phyloP scores from a whole-genome alignment of 2,797 vertebrate species.

The Lacerta agilis region DNA sequence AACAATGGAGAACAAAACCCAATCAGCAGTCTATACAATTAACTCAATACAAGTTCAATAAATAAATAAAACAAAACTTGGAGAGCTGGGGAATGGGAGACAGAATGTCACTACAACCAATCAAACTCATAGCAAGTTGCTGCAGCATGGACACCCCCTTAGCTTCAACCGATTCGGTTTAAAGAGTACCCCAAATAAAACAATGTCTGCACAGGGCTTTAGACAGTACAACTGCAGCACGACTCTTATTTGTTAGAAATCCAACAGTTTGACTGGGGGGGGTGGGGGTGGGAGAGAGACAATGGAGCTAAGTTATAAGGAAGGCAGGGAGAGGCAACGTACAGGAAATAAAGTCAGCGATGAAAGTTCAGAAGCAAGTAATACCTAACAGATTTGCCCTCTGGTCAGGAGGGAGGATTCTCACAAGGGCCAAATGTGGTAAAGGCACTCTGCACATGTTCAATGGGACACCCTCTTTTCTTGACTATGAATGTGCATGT shows the following conservation, averaged over 20 bases:
- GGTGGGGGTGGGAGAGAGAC: too few species aligned
- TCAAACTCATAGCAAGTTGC: neutral
- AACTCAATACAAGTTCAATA: neutral
- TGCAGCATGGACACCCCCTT: neutral
- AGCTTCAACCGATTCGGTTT: neutral
- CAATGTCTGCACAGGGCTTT: neutral
- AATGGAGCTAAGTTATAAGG: neutral
- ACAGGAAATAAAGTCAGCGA: neutral
- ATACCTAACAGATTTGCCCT: neutral
- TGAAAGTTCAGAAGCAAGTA: neutral
- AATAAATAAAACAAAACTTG: too few species aligned
- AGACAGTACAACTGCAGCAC: neutral
- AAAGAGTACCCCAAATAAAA: neutral
- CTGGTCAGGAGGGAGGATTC: neutral
- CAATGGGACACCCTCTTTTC: neutral
- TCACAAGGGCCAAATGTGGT: neutral
- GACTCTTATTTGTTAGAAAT: neutral
- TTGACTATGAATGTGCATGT: neutral
- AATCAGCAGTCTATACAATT: neutral
- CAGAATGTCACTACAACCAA: neutral
- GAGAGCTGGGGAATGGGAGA: neutral
- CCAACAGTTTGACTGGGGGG: neutral
- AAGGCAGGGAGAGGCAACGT: too few species aligned
- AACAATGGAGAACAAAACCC: neutral
- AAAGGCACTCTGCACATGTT: neutral